Evolutionary conservation across 1,140 invertebrate genomes (phyloP), one percentile per base, ranked within the genome.

Genomic region (Lordiphosa clarofinis): DNA sequence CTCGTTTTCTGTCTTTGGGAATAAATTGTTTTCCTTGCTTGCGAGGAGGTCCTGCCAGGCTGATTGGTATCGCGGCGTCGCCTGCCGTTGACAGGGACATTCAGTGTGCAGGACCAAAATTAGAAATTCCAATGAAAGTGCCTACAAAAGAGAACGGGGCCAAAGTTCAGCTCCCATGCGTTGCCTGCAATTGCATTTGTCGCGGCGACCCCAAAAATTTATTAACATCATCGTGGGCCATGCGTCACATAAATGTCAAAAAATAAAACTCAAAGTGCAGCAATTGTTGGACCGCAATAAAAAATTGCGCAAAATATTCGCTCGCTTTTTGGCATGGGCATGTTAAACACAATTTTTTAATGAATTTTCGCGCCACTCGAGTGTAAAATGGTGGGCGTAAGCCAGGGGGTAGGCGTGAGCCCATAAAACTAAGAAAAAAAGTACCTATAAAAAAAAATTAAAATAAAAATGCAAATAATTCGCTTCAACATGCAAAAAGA

Each of bases 261-360:
- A 78, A 73, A 57, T 58, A 55, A 24, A 68, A 65, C 48, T 57
- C 68, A 49, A 67, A 68, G 56, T 73, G 62, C 56, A 58, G 56
- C 73, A 75, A 72, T 72, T 71, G 65, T 57, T 43, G 49, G 54
- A 21, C 57, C 55, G 70, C 72, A 71, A 68, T 75, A 74, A 74
- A 69, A 65, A 78, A 61, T 68, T 61, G 55, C 55, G 58, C 42
- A 57, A 63, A 79, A 62, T 71, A 59, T 79, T 38, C 9, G 24
- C 9, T 36, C 3, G n/a, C 24, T 15, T 10, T 48, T 56, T 56
- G 42, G 36, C 44, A 9, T 73, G 71, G 70, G 58, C 71, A 75
- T 75, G 76, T 82, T 75, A 81, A 81, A 81, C 76, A 82, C 76
- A 82, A 82, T 81, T 76, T 82, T 76, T 82, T 82, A 84, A 84